Conservation (phyloP, 2,113 vertebrate species). For the Theristicus caerulescens region DNA sequence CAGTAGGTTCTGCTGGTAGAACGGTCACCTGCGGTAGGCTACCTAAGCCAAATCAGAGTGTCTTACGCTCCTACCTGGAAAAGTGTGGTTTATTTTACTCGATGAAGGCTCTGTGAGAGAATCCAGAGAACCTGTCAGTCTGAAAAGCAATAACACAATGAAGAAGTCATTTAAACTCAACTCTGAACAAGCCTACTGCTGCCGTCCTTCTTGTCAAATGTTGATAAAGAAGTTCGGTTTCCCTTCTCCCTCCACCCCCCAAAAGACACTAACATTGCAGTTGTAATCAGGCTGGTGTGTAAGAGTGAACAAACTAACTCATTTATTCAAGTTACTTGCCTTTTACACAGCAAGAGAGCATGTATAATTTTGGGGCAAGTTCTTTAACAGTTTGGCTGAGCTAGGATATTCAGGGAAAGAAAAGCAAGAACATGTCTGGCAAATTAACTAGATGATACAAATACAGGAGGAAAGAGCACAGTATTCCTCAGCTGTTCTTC, state of each 20-base stretch:
- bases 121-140: slow-evolving; percentile 90
- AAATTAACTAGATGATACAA: not conserved
- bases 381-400: not conserved
- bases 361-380: not conserved
- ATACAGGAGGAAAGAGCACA: not conserved
- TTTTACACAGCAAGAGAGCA: not conserved
- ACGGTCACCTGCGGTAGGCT: accelerated
- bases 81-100: slow-evolving; percentile 79
- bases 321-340: not conserved
- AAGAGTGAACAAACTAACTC: not conserved
- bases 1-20: not conserved
- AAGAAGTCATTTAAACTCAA: not conserved
- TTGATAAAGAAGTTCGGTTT: not conserved
- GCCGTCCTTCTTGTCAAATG: not conserved
- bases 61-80: slow-evolving; percentile 79
- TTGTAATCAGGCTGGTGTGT: not conserved
- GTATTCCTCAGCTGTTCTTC: not conserved
- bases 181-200: not conserved
- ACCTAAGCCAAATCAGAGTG: not conserved
- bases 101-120: slow-evolving; percentile 88
- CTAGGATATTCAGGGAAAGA: not conserved
- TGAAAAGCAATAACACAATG: slow-evolving; percentile 54
- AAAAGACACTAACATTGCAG: not conserved
- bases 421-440: not conserved
- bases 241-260: not conserved